Evolutionary conservation across 2,113 vertebrate genomes (phyloP).

Genomic region (Macaca fascicularis): DNA sequence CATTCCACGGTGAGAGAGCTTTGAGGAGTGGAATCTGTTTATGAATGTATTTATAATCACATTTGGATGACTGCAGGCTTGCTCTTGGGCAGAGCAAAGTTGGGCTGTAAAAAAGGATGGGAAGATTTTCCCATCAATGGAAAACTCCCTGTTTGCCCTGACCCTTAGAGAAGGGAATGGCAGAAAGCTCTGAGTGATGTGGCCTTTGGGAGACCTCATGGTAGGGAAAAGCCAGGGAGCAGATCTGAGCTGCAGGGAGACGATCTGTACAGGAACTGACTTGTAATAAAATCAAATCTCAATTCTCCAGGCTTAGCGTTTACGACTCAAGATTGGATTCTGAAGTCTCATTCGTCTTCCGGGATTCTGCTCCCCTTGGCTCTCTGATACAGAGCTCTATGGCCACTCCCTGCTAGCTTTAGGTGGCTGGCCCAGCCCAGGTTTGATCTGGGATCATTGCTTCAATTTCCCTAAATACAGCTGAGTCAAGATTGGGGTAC

Average conservation of each 20-base stretch:
- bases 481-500: background rate
- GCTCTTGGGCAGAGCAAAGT: background rate
- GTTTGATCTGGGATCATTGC: background rate
- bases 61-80: background rate
- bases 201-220: background rate
- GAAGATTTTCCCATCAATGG: background rate
- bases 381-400: background rate
- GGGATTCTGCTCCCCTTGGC: background rate
- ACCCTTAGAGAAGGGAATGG: background rate
- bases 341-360: background rate
- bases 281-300: background rate
- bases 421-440: background rate
- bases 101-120: background rate
- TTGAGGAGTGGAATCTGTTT: background rate
- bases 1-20: background rate
- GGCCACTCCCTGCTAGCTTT: background rate
- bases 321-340: background rate
- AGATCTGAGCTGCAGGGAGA: too few species aligned
- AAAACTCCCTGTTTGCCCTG: background rate
- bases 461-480: conserved; percentile 5
- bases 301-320: background rate
- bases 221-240: background rate
- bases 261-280: background rate
- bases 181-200: rapidly evolving
- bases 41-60: background rate